These are phyloP conservation scores for Corapipo altera DNA, from an alignment of 2,113 vertebrate genomes.

Conservation along the genomic window DNA sequence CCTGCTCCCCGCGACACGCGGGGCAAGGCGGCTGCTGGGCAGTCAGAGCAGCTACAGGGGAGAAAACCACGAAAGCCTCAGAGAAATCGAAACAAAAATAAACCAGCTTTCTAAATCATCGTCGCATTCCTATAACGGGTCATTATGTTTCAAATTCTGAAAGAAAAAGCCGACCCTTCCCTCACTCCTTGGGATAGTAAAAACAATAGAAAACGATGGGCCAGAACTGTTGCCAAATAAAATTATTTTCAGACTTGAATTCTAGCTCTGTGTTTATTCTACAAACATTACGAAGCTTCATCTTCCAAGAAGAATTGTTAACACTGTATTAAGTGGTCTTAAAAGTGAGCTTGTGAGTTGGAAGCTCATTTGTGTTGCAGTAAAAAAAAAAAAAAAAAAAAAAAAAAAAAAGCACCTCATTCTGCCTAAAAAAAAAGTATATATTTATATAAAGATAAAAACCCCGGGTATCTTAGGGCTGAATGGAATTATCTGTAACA, in stretches of 20 bases:
- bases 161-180: neutral
- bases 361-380: neutral
- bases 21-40: neutral
- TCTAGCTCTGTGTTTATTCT: neutral
- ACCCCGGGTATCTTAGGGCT: rapidly evolving
- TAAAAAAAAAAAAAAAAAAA: neutral
- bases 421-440: neutral
- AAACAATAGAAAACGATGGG: neutral
- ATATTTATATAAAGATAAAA: neutral
- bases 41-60: rapidly evolving
- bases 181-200: neutral
- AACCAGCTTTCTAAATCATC: neutral
- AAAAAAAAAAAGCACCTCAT: neutral
- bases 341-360: neutral
- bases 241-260: neutral
- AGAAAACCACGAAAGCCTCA: rapidly evolving
- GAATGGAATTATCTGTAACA: neutral
- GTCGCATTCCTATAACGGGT: neutral
- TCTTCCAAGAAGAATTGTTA: neutral
- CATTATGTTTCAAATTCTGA: neutral
- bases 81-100: neutral
- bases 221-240: neutral
- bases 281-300: neutral
- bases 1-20: neutral
- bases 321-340: neutral